Evolutionary conservation across 1,140 invertebrate species (phyloP), one percentile per base, ranked within the genome.

Genomic region (Trachymyrmex septentrionalis): DNA sequence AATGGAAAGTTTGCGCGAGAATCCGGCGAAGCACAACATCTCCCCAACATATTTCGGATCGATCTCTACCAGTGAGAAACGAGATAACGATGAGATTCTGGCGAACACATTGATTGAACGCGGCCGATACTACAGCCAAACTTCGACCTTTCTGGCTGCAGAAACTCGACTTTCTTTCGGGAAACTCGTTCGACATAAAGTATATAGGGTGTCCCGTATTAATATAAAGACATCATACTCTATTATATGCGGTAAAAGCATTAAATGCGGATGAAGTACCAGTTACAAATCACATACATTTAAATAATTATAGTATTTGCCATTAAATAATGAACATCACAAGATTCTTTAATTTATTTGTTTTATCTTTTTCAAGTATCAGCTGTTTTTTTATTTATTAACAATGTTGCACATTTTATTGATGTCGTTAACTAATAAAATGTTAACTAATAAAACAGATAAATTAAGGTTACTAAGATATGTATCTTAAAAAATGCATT

Each of bases 1-100:
- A 81, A 69, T 71, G 50, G 67, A 73, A 84, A 84, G 80, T 84
- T 84, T 48, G 78, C 55, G 12, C 66, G 67, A 48, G 67, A 82
- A 44, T 59, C 21, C 24, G 38, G 24, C 30, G 21, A 59, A 82
- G 53, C 69, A 48, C 69, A n/a, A 48, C 48, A 14, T 71, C 66
- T 2, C 7, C 66, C 4, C 7, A 78, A 78, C 59, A 38, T 55
- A 66, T 27, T 63, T 75, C 9, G 44, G 57, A 84, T 84, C 80
- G 69, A 84, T 84, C 21, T 44, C 12, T 9, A 7, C 44, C 69
- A 14, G 55, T 81, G 64, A 84, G 80, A 63, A 63, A 73, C 24
- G 55, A 59, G 67, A 82, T 24, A 21, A 71, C 34, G 67, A 61
- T 48, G 80, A 84, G 80, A 84, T 84, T 19, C 55, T 24, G 53